These are phyloP conservation scores for Papilio aristodemus DNA, from an alignment of 1,140 invertebrate genomes.

Conservation along the genomic window DNA sequence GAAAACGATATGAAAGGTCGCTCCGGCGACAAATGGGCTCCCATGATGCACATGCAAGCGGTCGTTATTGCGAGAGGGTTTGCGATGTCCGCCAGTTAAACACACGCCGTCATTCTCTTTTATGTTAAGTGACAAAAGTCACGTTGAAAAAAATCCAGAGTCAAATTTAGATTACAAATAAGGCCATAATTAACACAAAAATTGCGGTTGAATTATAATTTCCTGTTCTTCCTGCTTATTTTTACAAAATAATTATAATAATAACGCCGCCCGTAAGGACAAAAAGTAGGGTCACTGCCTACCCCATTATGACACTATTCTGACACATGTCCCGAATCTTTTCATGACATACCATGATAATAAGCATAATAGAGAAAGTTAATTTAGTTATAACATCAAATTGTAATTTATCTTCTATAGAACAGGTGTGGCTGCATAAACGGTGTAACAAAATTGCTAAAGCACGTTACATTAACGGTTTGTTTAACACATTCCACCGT, in stretches of 20 bases:
- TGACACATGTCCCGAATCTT: no score
- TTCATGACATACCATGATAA: no score
- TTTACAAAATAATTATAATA: no score
- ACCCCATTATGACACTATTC: no score
- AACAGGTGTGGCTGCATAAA: conserved; percentile 20
- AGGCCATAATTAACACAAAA: no score
- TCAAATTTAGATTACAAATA: no score
- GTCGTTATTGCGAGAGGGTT: conserved; percentile 15
- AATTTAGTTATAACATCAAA: background rate
- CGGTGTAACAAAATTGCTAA: conserved; percentile 9
- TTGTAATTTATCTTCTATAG: conserved; percentile 4
- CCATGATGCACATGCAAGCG: conserved; percentile 26
- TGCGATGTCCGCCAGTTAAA: background rate
- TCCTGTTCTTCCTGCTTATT: no score
- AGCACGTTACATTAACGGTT: conserved; percentile 31
- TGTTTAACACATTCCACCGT: conserved; percentile 11
- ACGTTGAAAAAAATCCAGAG: no score
- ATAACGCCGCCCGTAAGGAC: no score
- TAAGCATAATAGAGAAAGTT: background rate
- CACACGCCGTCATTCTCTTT: background rate
- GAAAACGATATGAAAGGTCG: conserved; percentile 31
- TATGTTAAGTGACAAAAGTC: conserved; percentile 9
- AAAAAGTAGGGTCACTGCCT: no score
- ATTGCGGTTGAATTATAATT: no score
- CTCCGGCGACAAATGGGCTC: background rate